Evolutionary conservation across 2,113 vertebrate genomes (phyloP).

Genomic region (Ammodytes marinus): DNA sequence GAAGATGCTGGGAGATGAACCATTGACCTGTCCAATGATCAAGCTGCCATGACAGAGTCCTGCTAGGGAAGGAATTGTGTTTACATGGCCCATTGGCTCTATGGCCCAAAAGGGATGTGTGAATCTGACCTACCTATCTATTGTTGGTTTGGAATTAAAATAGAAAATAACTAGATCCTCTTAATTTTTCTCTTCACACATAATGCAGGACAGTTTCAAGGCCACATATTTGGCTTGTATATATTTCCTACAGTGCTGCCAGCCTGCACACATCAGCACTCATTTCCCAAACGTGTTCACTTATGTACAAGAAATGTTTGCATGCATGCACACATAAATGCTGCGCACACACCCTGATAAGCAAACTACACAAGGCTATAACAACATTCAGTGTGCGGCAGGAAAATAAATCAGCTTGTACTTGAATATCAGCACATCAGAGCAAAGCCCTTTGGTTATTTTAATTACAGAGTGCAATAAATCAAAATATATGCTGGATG

Average conservation of each 20-base stretch:
- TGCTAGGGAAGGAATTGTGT: slow-evolving; percentile 4
- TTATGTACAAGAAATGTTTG: slow-evolving; percentile 58
- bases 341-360: slow-evolving; percentile 33
- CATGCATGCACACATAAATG: slow-evolving; percentile 50
- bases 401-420: slow-evolving; percentile 71
- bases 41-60: slow-evolving; percentile 30
- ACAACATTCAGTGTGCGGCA: slow-evolving; percentile 49
- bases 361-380: slow-evolving; percentile 57
- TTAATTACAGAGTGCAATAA: slow-evolving; percentile 80
- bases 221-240: slow-evolving; percentile 20
- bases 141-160: slow-evolving; percentile 15
- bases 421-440: slow-evolving; percentile 71
- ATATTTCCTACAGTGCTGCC: slow-evolving; percentile 22
- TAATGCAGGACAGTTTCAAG: slow-evolving; percentile 4
- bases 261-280: slow-evolving; percentile 67
- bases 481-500: slow-evolving; percentile 70
- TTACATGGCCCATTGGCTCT: slow-evolving; percentile 49
- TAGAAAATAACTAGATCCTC: not conserved
- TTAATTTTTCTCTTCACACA: not conserved
- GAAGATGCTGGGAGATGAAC: slow-evolving; percentile 26
- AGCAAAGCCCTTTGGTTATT: slow-evolving; percentile 70
- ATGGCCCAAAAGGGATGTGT: not conserved
- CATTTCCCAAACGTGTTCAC: slow-evolving; percentile 53
- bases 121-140: slow-evolving; percentile 6
- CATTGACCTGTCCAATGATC: slow-evolving; percentile 33